Conservation (phyloP, 2,888 invertebrate genomes). For the Apocheima hispidaria region DNA sequence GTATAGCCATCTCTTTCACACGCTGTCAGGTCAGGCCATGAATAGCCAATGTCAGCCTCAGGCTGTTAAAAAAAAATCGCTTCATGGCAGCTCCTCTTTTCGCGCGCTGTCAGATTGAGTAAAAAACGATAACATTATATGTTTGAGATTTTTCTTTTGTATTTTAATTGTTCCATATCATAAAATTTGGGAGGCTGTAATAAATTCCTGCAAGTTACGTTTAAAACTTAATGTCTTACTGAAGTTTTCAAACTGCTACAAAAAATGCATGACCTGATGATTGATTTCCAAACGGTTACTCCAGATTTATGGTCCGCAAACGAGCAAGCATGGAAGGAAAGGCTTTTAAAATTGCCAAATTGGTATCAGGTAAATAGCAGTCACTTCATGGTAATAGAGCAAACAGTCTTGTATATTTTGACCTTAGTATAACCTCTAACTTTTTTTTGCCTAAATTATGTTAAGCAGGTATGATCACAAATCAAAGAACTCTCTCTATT, state of each 20-base stretch:
- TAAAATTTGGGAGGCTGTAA: not conserved
- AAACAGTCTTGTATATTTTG: slow-evolving; percentile 45
- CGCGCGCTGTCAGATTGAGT: too few relatives aligned
- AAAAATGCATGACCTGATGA: slow-evolving; percentile 66
- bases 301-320: slow-evolving; percentile 81
- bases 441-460: not conserved
- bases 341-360: slow-evolving; percentile 67
- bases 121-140: too few relatives aligned
- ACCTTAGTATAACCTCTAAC: slow-evolving; percentile 72
- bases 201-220: not conserved
- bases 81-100: too few relatives aligned
- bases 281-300: slow-evolving; percentile 75
- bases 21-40: too few relatives aligned
- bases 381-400: not conserved
- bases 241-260: not conserved
- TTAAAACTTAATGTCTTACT: not conserved
- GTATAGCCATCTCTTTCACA: too few relatives aligned
- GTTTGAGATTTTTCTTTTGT: not conserved
- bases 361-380: slow-evolving; percentile 66
- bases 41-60: too few relatives aligned
- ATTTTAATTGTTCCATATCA: too few relatives aligned
- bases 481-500: too few relatives aligned
- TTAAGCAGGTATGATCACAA: too few relatives aligned
- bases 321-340: slow-evolving; percentile 79
- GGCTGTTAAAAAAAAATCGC: too few relatives aligned